Conservation (phyloP, 2,797 vertebrate genomes). For the Arnoldichthys spilopterus region DNA sequence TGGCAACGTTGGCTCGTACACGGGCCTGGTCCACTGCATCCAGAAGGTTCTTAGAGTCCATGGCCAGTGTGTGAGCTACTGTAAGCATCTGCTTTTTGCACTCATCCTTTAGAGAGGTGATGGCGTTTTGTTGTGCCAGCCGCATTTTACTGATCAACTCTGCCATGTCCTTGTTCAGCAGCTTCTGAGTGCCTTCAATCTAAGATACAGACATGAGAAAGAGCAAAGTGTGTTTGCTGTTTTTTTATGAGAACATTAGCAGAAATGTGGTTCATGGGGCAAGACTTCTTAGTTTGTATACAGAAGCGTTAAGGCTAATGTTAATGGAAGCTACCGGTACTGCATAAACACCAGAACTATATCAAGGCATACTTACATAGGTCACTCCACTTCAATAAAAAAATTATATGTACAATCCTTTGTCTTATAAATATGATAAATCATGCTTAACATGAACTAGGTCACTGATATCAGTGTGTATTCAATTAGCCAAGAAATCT, state of each 20-base stretch:
- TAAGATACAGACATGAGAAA: constrained; percentile 37
- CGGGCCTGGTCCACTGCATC: constrained; percentile 85
- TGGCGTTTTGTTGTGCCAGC: constrained; percentile 84
- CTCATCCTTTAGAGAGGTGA: constrained; percentile 85
- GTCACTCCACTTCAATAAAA: too few species aligned
- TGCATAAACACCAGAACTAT: too few species aligned
- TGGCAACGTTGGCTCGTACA: constrained; percentile 78
- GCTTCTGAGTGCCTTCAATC: constrained; percentile 87
- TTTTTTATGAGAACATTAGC: not conserved
- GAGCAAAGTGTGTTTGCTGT: not conserved
- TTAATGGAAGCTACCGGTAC: not conserved
- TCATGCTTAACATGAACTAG: too few species aligned
- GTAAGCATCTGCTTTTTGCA: constrained; percentile 87
- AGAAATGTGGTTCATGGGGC: not conserved
- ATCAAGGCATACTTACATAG: too few species aligned
- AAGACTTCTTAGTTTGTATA: not conserved
- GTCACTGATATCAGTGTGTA: too few species aligned
- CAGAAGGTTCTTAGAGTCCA: constrained; percentile 86
- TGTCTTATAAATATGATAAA: too few species aligned
- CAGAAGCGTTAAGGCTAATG: not conserved
- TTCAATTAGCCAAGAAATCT: too few species aligned
- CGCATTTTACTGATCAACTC: constrained; percentile 88
- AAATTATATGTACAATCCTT: too few species aligned
- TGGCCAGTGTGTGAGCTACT: constrained; percentile 84
- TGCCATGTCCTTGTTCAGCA: constrained; percentile 85